Base-by-base conservation (phyloP, 2,113 vertebrate species). In the Elanoides forficatus region DNA sequence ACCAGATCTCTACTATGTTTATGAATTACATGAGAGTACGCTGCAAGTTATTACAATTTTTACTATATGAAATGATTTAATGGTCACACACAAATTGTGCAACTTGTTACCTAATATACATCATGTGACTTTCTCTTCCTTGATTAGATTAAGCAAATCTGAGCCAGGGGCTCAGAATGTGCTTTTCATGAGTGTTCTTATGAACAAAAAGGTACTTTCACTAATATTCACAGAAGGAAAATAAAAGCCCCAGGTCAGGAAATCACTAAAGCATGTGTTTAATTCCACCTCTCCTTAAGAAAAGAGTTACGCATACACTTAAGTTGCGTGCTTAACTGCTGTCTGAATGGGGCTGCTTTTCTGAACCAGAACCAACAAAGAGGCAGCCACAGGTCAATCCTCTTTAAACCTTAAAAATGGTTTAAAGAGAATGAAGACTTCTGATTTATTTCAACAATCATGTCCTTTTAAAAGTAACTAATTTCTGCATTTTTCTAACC, bases 161-260 rank as follows among this genome's bases (percentile, higher is more conserved):
- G 78, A 91, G 93, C 88, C 86, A 95, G 88, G 78, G 91, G 86
- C 86, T 95, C 94, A 79, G 92, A 96, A 95, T 87, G 53, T 92
- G 86, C 86, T 96, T 97, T 97, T 91, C 89, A 89, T 85, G 94
- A 95, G 22, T 25, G 48, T 45, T 94, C 86, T 72, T 95, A 67
- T 42, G 95, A 96, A 97, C 83, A 97, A 94, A 97, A 97, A 95
- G 91, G 96, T 94, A 92, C 95, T 97, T 95, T 97, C 86, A 97
- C 96, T 83, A 90, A 96, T 95, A 97, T 96, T 93, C 96, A 90
- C 96, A 95, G 88, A 95, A 97, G 91, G 88, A 96, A 97, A 97
- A 95, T 97, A 97, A 95, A 95, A 97, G 84, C 91, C 70, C 20
- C 76, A 93, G 88, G 93, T 95, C 95, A 95, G 96, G 96, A 97